Conservation (phyloP, 2,888 invertebrate genomes). For the Leptinotarsa juncta region DNA sequence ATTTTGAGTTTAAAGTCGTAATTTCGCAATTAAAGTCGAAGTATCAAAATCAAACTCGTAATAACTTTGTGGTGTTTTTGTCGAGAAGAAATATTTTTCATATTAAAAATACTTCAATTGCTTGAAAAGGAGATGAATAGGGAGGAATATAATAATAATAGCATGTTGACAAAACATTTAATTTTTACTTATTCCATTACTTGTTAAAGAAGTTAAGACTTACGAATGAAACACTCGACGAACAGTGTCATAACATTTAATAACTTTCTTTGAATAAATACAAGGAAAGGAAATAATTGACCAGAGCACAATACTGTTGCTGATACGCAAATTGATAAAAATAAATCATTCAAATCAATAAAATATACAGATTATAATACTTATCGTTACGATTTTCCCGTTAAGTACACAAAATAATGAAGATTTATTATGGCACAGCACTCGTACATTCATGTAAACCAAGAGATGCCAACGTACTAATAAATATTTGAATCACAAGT, state of each 20-base stretch:
- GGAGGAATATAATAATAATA: too few relatives aligned
- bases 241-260: slow-evolving; percentile 27
- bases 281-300: slow-evolving; percentile 32
- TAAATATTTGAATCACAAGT: slow-evolving; percentile 10
- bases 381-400: slow-evolving; percentile 16
- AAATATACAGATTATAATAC: slow-evolving; percentile 18
- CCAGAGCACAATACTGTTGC: slow-evolving; percentile 42
- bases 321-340: slow-evolving; percentile 26
- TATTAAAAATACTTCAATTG: too few relatives aligned
- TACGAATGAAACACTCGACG: neutral
- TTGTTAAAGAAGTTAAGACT: neutral
- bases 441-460: slow-evolving; percentile 25
- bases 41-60: too few relatives aligned
- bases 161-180: too few relatives aligned
- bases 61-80: too few relatives aligned
- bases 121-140: too few relatives aligned
- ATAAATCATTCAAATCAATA: slow-evolving; percentile 24
- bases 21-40: too few relatives aligned
- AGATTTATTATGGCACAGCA: slow-evolving; percentile 35
- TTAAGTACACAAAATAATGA: slow-evolving; percentile 33
- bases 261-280: slow-evolving; percentile 16
- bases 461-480: slow-evolving; percentile 3
- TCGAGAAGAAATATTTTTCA: too few relatives aligned
- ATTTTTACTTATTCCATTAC: too few relatives aligned
- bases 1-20: too few relatives aligned